Evolutionary conservation across 1,140 invertebrate genomes (phyloP).

Genomic region (Dufourea novaeangliae): DNA sequence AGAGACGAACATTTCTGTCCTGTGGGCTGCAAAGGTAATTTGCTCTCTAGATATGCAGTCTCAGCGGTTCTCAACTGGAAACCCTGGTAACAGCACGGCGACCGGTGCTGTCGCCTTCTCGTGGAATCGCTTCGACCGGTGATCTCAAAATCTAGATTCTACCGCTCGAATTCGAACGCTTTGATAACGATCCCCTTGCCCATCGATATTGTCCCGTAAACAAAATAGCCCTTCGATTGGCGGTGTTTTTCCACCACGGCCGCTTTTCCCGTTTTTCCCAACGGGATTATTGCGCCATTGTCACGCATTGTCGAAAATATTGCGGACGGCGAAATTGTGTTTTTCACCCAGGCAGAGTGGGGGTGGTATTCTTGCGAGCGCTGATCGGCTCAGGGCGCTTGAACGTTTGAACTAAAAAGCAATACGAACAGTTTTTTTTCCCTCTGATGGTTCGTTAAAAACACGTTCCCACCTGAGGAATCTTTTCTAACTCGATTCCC

Average conservation of each 20-base stretch:
- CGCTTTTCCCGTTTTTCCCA: neutral
- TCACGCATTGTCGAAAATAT: constrained; percentile 32
- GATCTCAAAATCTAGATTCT: constrained; percentile 27
- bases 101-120: neutral
- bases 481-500: constrained; percentile 23
- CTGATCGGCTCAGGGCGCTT: no score
- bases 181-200: neutral
- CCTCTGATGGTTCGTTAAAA: neutral
- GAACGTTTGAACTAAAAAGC: constrained; percentile 7
- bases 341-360: no score
- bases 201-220: constrained; percentile 27
- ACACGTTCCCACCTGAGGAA: neutral
- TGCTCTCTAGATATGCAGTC: constrained; percentile 70
- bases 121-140: neutral
- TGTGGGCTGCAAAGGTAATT: constrained; percentile 74
- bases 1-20: constrained; percentile 58
- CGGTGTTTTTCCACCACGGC: neutral
- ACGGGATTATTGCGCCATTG: constrained; percentile 36
- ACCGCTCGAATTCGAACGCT: neutral
- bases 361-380: no score
- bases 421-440: neutral
- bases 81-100: neutral
- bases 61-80: constrained; percentile 63
- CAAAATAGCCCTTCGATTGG: neutral
- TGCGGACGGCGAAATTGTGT: constrained; percentile 42